Base-by-base conservation (phyloP, 2,888 invertebrate species). In the Drosophila pseudotakahashii region DNA sequence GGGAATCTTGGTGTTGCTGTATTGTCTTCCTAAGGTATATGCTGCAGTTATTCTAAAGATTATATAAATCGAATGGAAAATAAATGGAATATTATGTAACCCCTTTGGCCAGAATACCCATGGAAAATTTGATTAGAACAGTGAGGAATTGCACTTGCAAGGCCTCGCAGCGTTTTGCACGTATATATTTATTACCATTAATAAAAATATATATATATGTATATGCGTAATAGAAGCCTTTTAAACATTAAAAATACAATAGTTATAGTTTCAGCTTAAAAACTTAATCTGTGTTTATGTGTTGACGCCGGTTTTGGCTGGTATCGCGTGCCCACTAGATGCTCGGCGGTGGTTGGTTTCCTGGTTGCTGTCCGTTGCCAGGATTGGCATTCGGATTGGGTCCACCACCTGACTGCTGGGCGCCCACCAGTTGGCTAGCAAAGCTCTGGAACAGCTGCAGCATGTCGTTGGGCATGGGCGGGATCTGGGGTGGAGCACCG, bases 401-500 rank as follows among this genome's bases (percentile, higher is more conserved):
- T 14, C 42, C 50, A n/a, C 58, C 77, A 6, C 54, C 47, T 16
- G 64, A 69, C 14, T 75, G 81, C 3, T 79, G 69, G 4, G 77
- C 58, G 7, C 79, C 88, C 2, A 79, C 76, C 45, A 92, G 36
- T 23, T 89, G 90, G 19, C 72, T 78, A 26, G 90, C 89, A 23
- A 90, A 87, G 10, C 77, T 83, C 58, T 91, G 91, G 75, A 91
- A 89, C 57, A 91, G 39, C 44, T 89, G 89, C 59, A 90, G 36
- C 81, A 91, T 86, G 54, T 89, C 88, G 16, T 85, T 86, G 0
- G 90, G 81, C 78, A 87, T 72, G 1, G 75, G 11, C 11, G 84
- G 81, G 6, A 50, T 30, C 19, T 67, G 77, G 3, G 83, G 60
- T 1, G 58, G 11, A 14, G 70, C 78, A 2, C 64, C 76, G 19